Evolutionary conservation across 2,797 vertebrate genomes (phyloP).

Genomic region (Characodon lateralis): DNA sequence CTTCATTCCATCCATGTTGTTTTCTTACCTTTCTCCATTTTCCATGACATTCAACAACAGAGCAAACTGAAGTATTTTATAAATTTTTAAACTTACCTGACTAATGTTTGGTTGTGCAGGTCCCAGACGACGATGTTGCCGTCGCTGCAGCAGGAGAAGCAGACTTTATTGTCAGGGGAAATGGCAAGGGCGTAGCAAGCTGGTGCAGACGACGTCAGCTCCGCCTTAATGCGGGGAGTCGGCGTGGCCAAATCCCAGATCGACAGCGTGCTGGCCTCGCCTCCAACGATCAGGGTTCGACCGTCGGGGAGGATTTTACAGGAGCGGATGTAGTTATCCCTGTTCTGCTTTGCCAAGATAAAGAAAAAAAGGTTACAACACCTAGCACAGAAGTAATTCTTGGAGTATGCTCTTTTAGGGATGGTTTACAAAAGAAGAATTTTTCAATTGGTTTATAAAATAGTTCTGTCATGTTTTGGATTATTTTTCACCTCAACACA

Average conservation of each 20-base stretch:
- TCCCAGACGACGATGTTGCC: slow-evolving; percentile 81
- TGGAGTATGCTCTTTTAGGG: background rate
- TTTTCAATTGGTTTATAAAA: background rate
- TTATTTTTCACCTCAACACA: background rate
- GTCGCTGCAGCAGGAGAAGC: slow-evolving; percentile 94
- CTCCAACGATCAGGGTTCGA: slow-evolving; percentile 77
- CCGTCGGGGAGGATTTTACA: slow-evolving; percentile 79
- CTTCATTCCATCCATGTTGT: background rate
- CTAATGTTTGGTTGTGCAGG: slow-evolving; percentile 79
- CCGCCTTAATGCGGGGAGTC: slow-evolving; percentile 79
- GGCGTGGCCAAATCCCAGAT: slow-evolving; percentile 80
- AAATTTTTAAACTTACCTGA: slow-evolving; percentile 50
- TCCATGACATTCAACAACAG: background rate
- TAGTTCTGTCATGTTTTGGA: background rate
- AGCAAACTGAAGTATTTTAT: background rate
- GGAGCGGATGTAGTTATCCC: slow-evolving; percentile 81
- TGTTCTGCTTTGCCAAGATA: slow-evolving; percentile 65
- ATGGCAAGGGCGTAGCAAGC: slow-evolving; percentile 81
- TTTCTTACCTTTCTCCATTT: background rate
- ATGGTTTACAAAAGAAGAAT: background rate
- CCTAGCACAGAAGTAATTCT: background rate
- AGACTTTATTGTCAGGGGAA: slow-evolving; percentile 82
- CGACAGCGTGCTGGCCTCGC: slow-evolving; percentile 79
- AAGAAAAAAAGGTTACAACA: background rate
- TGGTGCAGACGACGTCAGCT: slow-evolving; percentile 76